A percentile compares a stretch with the other conserved stretches of the same genome.
Conservation (phyloP, 2,113 vertebrate species). For the Solenodon paradoxus region DNA sequence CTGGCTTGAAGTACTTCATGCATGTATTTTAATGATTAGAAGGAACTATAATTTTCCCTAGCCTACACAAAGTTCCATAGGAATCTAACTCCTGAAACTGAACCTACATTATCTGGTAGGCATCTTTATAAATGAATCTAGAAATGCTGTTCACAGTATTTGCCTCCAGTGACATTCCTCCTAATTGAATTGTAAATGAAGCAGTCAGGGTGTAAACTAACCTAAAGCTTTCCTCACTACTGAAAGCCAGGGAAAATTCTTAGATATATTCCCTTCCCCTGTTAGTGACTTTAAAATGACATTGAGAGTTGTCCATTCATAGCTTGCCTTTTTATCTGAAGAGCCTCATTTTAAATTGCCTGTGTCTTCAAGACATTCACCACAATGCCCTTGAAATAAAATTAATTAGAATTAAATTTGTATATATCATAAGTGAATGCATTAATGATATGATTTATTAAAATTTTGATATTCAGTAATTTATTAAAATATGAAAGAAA, state of each 20-base stretch:
- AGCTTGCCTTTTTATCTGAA: neutral
- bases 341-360: neutral
- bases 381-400: neutral
- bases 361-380: neutral
- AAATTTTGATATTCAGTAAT: neutral
- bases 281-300: constrained; percentile 24
- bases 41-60: constrained; percentile 64
- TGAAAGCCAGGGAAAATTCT: constrained; percentile 47
- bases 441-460: neutral
- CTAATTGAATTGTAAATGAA: constrained; percentile 82
- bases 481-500: neutral
- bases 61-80: constrained; percentile 64
- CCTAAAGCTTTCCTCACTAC: neutral
- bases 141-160: constrained; percentile 74
- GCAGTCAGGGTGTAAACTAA: constrained; percentile 71
- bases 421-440: neutral
- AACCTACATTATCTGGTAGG: constrained; percentile 68
- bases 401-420: neutral
- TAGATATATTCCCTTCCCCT: neutral
- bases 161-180: constrained; percentile 72
- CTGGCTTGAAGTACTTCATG: constrained; percentile 59
- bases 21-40: constrained; percentile 74
- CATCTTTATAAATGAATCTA: constrained; percentile 77
- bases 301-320: neutral
- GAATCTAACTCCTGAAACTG: constrained; percentile 69